Evolutionary conservation across 2,797 vertebrate genomes (phyloP).

Genomic region (Crax fasciolata): DNA sequence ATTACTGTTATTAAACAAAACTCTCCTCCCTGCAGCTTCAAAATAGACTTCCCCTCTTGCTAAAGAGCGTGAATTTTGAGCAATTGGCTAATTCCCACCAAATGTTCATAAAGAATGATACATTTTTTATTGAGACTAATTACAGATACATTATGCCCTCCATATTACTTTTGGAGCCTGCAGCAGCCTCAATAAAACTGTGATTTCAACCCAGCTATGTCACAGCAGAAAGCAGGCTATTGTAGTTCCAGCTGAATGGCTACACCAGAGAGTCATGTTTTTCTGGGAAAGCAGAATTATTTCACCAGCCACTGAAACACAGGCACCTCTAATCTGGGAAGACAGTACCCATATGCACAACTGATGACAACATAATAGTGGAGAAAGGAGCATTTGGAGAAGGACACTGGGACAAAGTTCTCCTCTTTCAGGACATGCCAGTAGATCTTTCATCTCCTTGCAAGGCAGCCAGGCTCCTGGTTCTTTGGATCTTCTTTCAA

Average conservation of each 20-base stretch:
- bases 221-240: background rate
- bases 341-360: slow-evolving; percentile 6
- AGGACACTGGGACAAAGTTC: slow-evolving; percentile 7
- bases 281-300: background rate
- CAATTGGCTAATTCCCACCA: background rate
- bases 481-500: slow-evolving; percentile 51
- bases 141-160: slow-evolving; percentile 23
- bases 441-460: slow-evolving; percentile 50
- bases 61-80: slow-evolving; percentile 4
- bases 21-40: background rate
- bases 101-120: slow-evolving; percentile 23
- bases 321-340: background rate
- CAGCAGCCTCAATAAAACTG: slow-evolving; percentile 14
- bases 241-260: background rate
- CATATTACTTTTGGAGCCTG: background rate
- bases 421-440: slow-evolving; percentile 17
- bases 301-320: background rate
- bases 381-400: slow-evolving; percentile 1
- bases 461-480: background rate
- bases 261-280: background rate
- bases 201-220: slow-evolving; percentile 5
- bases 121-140: slow-evolving; percentile 30
- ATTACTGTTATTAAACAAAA: slow-evolving; percentile 2
- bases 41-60: background rate
- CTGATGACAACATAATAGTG: slow-evolving; percentile 26